Conservation (phyloP, 2,888 invertebrate species). For the Acanthoscelides obtectus region DNA sequence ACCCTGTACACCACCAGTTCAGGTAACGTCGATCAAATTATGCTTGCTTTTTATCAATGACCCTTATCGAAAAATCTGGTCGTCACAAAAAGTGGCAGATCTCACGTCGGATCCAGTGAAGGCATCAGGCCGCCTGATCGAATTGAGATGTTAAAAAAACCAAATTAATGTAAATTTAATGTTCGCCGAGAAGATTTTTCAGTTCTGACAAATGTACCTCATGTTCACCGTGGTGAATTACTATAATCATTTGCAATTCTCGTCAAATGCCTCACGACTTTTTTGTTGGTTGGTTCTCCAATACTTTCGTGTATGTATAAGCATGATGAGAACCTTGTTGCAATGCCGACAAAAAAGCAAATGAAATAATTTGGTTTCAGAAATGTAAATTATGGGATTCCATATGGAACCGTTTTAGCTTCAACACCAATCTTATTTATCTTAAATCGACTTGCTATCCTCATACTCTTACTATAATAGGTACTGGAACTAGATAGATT, state of each 20-base stretch:
- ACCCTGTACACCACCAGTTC: not conserved
- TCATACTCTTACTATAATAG: too few species aligned
- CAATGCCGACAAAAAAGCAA: not conserved
- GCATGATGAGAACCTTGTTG: not conserved
- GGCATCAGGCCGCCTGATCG: not conserved
- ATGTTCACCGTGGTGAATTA: not conserved
- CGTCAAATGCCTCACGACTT: not conserved
- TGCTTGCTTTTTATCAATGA: not conserved
- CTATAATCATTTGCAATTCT: not conserved
- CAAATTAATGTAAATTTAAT: not conserved
- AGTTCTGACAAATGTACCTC: not conserved
- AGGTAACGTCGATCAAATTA: not conserved
- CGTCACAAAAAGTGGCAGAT: not conserved
- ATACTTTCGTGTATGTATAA: not conserved
- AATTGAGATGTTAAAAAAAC: not conserved
- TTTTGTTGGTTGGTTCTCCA: not conserved
- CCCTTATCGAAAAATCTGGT: not conserved
- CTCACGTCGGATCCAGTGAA: not conserved
- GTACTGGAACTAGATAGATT: too few species aligned
- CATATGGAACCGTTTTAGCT: too few species aligned
- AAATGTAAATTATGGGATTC: too few species aligned
- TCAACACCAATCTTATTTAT: too few species aligned
- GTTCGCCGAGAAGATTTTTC: not conserved
- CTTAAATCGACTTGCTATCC: too few species aligned
- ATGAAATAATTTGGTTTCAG: too few species aligned